Base-by-base conservation (phyloP, 2,888 invertebrate species). In the Blastobasis adustella region DNA sequence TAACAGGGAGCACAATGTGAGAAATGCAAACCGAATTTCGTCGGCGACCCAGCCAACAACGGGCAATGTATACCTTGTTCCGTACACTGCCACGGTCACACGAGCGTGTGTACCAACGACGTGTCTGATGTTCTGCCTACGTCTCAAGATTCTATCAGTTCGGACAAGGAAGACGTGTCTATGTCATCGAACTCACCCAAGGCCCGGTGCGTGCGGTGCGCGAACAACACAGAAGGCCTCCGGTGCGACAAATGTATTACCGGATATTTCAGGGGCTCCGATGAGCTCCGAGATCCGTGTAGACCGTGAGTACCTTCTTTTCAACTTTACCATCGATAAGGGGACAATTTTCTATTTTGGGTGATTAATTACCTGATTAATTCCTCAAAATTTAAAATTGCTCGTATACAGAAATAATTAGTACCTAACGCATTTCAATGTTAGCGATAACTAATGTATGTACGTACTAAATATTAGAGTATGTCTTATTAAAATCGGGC, bases 31-130 rank as follows among this genome's bases (percentile, higher is more conserved):
- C 95, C 96, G 0, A 89, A 96, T 52, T 98, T 93, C 82, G 98
- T 98, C 37, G 98, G 98, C 7, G 95, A 98, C 81, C 97, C 98
- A 0, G 91, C 93, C 39, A 94, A 95, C 69, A 95, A 96, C 44
- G 94, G 93, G 0, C 92, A 93, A 58, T 98, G 98, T 71, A 91
- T 95, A 44, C 95, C 97, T 0, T 98, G 98, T 70, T 85, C 92
- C 1, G 94, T 94, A 57, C 96, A 95, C 80, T 98, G 98, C 69
- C 93, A 98, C 79, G 95, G 96, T 0, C 98, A 98, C 78, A 95
- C 95, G 2, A 90, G 91, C 41, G 91, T 94, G 49, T 97, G 97
- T 69, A 92, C 95, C 36, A 91, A 90, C 61, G 91, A 91, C 59
- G 48, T 58, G 50, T 86, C 89, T 46, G 90, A 90, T 51, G 76